phyloP scores from a whole-genome alignment of 2,888 invertebrate species.

The Mycogona germanica region DNA sequence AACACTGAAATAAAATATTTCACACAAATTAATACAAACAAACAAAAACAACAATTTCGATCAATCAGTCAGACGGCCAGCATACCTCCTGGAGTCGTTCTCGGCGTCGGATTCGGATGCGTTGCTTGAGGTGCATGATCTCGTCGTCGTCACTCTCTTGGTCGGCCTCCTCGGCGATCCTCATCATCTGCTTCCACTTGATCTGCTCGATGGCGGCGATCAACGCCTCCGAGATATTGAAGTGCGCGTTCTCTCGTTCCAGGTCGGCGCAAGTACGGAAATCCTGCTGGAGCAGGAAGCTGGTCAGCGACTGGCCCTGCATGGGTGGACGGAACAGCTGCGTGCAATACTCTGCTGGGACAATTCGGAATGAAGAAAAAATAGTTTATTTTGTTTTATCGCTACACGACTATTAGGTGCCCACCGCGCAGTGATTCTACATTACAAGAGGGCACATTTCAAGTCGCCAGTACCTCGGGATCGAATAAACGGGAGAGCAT shows the following conservation, averaged over 20 bases:
- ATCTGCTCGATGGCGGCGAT: slow-evolving; percentile 61
- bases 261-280: slow-evolving; percentile 59
- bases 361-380: no score
- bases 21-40: neutral
- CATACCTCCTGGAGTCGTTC: slow-evolving; percentile 32
- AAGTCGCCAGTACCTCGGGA: no score
- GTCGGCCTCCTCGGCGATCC: slow-evolving; percentile 23
- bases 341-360: neutral
- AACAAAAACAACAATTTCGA: neutral
- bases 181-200: slow-evolving; percentile 40
- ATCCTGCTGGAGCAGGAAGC: slow-evolving; percentile 57
- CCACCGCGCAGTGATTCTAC: no score
- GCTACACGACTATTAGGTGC: no score
- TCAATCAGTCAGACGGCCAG: neutral
- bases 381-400: no score
- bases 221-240: slow-evolving; percentile 68
- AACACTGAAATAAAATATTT: neutral
- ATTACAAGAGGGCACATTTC: no score
- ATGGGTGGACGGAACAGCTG: slow-evolving; percentile 43
- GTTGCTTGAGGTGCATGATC: slow-evolving; percentile 48
- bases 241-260: slow-evolving; percentile 71
- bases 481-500: no score
- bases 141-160: slow-evolving; percentile 40
- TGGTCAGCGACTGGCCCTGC: slow-evolving; percentile 56
- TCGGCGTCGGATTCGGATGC: slow-evolving; percentile 46